phyloP scores from a whole-genome alignment of 2,113 vertebrate genomes.

The Macrotis lagotis region DNA sequence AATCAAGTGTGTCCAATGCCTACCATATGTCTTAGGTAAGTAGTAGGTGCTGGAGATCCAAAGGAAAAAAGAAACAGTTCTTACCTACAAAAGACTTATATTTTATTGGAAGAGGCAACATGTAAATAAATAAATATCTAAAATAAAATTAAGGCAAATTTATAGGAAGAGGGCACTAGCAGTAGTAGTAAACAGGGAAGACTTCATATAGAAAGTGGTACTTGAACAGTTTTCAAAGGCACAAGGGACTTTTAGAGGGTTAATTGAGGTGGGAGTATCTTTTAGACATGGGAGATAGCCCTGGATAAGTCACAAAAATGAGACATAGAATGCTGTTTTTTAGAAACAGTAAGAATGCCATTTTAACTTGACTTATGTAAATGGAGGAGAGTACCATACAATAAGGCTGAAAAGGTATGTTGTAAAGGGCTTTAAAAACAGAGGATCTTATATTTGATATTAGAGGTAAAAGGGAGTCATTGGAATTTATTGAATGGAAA shows the following conservation, averaged over 20 bases:
- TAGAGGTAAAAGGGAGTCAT: background rate
- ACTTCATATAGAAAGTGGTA: background rate
- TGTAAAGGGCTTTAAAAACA: background rate
- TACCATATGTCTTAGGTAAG: background rate
- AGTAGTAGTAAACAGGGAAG: background rate
- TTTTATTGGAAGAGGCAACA: background rate
- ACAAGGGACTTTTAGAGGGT: background rate
- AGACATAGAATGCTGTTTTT: background rate
- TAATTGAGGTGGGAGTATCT: background rate
- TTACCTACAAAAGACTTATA: background rate
- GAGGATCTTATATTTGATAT: background rate
- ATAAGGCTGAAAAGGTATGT: background rate
- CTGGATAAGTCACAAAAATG: background rate
- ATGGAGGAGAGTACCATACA: background rate
- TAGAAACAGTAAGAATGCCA: background rate
- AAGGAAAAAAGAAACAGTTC: background rate
- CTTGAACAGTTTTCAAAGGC: background rate
- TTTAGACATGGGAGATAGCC: background rate
- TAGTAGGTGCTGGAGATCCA: background rate
- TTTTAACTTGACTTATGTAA: background rate
- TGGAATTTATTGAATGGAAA: background rate
- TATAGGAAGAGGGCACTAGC: background rate
- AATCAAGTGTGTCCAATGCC: background rate
- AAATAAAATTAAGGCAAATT: background rate
- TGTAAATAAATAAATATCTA: background rate